Base-by-base conservation (phyloP, 2,113 vertebrate genomes). In the Leuciscus idus region DNA sequence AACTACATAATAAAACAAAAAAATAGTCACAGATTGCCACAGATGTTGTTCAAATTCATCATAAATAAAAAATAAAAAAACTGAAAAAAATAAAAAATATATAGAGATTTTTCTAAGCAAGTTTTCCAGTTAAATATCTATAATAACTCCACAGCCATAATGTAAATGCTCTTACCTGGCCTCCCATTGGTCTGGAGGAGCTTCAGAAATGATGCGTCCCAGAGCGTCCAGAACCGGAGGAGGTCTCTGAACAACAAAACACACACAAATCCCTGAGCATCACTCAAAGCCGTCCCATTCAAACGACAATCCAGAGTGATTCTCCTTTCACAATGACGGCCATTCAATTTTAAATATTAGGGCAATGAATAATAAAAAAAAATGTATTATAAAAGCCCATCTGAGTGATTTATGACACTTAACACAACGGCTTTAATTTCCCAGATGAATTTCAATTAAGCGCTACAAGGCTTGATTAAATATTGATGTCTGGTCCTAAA, bases 121-220 rank as follows among this genome's bases (percentile, higher is more conserved):
- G 36, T 13, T 12, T 10, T 43, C 36, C 10, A 73, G n/a, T 12
- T 8, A 19, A 33, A 66, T 33, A 19, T 33, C 33, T 23, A 33
- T 52, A 33, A 39, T 12, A 43, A 23, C 17, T 39, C 17, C 19
- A 21, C 19, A 57, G 12, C 13, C 13, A 50, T 15, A 4, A 48
- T 50, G 21, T 2, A 33, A 1, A 46, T 2, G n/a, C 4, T 19
- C 19, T 89, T 95, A 99, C 98, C 98, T 98, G 92, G 98, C 98
- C 94, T 98, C 98, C 97, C 98, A 99, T 77, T 99, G 97, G 93
- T 99, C 98, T 80, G 98, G 98, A 0, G 98, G 98, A 72, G 98
- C 94, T 91, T 99, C 98, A 61, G 97, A 98, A 90, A 99, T 98
- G 75, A 99, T 96, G 86, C 98, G 94, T 85, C 98, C 98, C 91